Conservation (phyloP, 1,140 invertebrate species). For the Phthorimaea operculella region DNA sequence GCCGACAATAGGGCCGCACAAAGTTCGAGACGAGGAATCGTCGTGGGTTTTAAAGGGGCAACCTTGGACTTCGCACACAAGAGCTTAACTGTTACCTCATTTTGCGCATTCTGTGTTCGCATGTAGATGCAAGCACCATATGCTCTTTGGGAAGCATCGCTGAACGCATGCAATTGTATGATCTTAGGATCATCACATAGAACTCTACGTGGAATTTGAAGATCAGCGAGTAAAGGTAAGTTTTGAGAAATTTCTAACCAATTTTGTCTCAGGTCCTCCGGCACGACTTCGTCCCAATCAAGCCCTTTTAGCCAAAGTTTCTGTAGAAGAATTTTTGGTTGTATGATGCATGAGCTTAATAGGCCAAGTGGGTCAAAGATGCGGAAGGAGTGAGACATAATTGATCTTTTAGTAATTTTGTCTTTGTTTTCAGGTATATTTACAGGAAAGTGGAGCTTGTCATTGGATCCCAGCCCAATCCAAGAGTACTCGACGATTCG, state of each 20-base stretch:
- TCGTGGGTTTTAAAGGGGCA: constrained; percentile 10
- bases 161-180: constrained; percentile 9
- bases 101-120: not conserved
- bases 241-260: constrained; percentile 8
- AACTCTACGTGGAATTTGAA: constrained; percentile 8
- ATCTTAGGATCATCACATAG: constrained; percentile 5
- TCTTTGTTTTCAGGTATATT: not conserved
- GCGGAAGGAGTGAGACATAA: constrained; percentile 21
- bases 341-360: constrained; percentile 38
- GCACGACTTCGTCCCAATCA: constrained; percentile 49
- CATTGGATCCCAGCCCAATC: constrained; percentile 5
- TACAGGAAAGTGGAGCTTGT: constrained; percentile 8
- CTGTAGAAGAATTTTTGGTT: constrained; percentile 54
- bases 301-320: constrained; percentile 36
- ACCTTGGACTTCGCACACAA: constrained; percentile 11
- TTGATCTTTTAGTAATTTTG: constrained; percentile 15
- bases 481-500: constrained; percentile 4
- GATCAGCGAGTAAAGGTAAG: constrained; percentile 5
- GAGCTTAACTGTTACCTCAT: constrained; percentile 3
- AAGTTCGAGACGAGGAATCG: constrained; percentile 11
- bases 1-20: constrained; percentile 8
- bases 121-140: constrained; percentile 7
- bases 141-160: constrained; percentile 6
- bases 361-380: constrained; percentile 57
- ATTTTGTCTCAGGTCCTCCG: constrained; percentile 5